phyloP scores from a whole-genome alignment of 2,113 vertebrate species.

The Cyphomyrus plagiostoma region DNA sequence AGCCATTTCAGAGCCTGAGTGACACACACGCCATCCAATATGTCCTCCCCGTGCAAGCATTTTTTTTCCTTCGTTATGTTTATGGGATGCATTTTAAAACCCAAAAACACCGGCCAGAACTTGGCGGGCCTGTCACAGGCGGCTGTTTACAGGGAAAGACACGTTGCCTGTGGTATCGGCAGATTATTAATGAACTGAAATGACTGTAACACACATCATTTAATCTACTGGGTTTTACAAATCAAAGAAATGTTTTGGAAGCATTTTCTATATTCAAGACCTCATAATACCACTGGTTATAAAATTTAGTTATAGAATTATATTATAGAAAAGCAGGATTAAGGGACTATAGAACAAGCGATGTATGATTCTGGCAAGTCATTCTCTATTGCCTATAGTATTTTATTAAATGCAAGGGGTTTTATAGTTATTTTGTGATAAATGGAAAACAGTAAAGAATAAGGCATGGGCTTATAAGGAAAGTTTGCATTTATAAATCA shows the following conservation, averaged over 20 bases:
- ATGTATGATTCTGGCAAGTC: not conserved
- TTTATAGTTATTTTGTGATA: not conserved
- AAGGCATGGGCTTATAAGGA: not conserved
- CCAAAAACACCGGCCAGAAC: not conserved
- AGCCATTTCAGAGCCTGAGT: constrained; percentile 55
- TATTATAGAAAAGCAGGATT: not conserved
- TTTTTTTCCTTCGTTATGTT: constrained; percentile 32
- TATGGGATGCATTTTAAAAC: not conserved
- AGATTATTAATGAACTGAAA: not conserved
- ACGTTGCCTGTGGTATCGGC: not conserved
- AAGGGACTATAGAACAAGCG: not conserved
- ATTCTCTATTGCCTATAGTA: not conserved
- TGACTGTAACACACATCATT: not conserved
- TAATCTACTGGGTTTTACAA: not conserved
- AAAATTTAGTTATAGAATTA: not conserved
- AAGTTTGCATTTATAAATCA: not conserved
- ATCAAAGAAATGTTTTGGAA: not conserved
- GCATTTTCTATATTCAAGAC: not conserved
- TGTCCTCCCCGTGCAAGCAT: constrained; percentile 49
- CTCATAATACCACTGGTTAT: not conserved
- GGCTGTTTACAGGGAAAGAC: not conserved
- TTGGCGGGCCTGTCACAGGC: not conserved
- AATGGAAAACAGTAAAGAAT: not conserved
- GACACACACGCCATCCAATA: constrained; percentile 56
- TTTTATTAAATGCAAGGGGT: not conserved